phyloP scores from a whole-genome alignment of 2,888 invertebrate genomes.

The Drosophila infuscata region DNA sequence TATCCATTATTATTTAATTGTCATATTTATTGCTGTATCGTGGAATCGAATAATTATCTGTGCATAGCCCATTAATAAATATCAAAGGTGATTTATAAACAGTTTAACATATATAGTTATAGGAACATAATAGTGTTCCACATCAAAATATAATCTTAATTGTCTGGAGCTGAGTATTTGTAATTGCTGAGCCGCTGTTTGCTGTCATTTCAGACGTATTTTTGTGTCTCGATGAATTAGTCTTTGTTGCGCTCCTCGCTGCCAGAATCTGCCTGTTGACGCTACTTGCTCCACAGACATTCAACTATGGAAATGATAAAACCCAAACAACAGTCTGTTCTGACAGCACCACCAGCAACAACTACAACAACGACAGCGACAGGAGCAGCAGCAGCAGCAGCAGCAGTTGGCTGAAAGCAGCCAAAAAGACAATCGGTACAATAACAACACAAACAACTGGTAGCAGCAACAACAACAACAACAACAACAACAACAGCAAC shows the following conservation, averaged over 20 bases:
- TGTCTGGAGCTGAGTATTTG: slow-evolving; percentile 3
- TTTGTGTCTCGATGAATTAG: slow-evolving; percentile 6
- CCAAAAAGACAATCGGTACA: slow-evolving; percentile 47
- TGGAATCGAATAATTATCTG: neutral
- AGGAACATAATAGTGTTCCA: neutral
- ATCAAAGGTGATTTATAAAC: neutral
- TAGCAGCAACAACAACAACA: slow-evolving; percentile 27
- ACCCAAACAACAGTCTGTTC: slow-evolving; percentile 48
- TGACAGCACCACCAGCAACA: slow-evolving; percentile 38
- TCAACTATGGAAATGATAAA: slow-evolving; percentile 47
- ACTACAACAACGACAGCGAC: slow-evolving; percentile 19
- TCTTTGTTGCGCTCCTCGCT: slow-evolving; percentile 31
- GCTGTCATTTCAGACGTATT: neutral
- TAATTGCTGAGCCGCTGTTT: slow-evolving; percentile 8
- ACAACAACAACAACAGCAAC: slow-evolving; percentile 40
- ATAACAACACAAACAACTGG: slow-evolving; percentile 23
- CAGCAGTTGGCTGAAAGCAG: slow-evolving; percentile 19
- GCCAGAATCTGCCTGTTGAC: neutral
- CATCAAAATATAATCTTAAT: neutral
- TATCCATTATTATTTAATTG: neutral
- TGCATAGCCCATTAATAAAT: neutral
- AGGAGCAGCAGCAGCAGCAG: slow-evolving; percentile 10
- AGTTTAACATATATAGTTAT: neutral
- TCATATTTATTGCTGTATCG: neutral
- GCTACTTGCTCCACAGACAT: slow-evolving; percentile 30